Evolutionary conservation across 2,888 invertebrate genomes (phyloP).

Genomic region (Trachelus troglodyta): DNA sequence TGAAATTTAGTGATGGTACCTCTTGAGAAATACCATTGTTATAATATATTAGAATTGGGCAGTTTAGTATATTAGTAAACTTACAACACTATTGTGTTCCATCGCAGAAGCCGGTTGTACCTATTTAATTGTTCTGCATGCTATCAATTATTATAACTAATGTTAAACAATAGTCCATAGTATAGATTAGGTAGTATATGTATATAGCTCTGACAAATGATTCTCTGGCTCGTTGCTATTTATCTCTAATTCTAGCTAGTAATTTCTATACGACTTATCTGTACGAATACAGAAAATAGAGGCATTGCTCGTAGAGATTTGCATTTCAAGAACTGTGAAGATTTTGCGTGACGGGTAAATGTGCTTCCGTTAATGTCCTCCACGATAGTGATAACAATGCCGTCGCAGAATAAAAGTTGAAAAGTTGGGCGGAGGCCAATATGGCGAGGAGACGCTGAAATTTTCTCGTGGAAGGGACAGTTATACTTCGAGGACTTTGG

Average conservation of each 20-base stretch:
- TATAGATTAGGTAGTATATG: not conserved
- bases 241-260: not conserved
- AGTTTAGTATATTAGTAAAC: not conserved
- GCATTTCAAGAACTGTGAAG: not conserved
- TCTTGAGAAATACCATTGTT: not conserved
- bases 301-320: not conserved
- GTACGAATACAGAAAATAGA: not conserved
- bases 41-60: not conserved
- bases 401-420: not conserved
- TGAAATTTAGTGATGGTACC: not conserved
- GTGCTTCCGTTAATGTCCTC: not conserved
- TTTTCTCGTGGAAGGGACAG: not conserved
- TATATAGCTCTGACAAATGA: not conserved
- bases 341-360: not conserved
- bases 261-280: not conserved
- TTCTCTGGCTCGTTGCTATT: not conserved
- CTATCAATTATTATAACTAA: not conserved
- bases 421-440: not conserved
- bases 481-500: not conserved
- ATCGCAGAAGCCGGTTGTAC: not conserved
- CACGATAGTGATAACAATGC: not conserved
- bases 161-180: not conserved
- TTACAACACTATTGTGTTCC: not conserved
- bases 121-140: not conserved
- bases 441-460: not conserved